Base-by-base conservation (phyloP, 1,140 invertebrate genomes). In the Diachasma alloeum region DNA sequence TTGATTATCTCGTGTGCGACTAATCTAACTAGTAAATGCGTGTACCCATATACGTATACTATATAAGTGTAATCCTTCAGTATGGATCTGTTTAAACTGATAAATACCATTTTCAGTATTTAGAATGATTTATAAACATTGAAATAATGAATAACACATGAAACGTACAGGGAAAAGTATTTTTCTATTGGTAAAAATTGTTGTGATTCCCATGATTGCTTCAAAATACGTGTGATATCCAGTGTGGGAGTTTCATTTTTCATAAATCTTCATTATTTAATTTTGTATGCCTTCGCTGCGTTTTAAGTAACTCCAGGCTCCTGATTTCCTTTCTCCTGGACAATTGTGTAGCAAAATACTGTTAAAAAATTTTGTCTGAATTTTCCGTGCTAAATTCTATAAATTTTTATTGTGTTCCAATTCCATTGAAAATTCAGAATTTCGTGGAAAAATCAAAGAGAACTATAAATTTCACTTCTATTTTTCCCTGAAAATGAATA, bases 21-120 rank as follows among this genome's bases (percentile, higher is more conserved):
- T 53, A 11, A 26, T 53, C 17, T 15, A 63, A 63, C 22, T 63
- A 17, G n/a, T 53, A 53, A 19, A 63, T 15, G 59, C 24, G 59
- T 63, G 59, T 63, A 63, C 24, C 59, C 19, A 63, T 19, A 63
- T 63, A 26, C 59, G 59, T 63, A 63, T 63, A 63, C 59, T 63
- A 59, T 59, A 17, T 59, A 17, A 22, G 22, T n/a, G 22, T 59
- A 59, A 46, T 59, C 19, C 4, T 59, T 59, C 17, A n/a, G 59
- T 63, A 63, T 63, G 24, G 59, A 63, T 63, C 59, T 63, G 59
- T 63, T 63, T 63, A 26, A 63, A 63, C 59, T 63, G 59, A 63
- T 63, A 75, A 56, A 69, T 75, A 68, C 74, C 74, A 76, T 71
- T 75, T 69, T 31, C 74, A 76, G 74, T 76, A 76, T 76, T 76